phyloP scores from a whole-genome alignment of 2,113 vertebrate genomes.

The Protobothrops mucrosquamatus region DNA sequence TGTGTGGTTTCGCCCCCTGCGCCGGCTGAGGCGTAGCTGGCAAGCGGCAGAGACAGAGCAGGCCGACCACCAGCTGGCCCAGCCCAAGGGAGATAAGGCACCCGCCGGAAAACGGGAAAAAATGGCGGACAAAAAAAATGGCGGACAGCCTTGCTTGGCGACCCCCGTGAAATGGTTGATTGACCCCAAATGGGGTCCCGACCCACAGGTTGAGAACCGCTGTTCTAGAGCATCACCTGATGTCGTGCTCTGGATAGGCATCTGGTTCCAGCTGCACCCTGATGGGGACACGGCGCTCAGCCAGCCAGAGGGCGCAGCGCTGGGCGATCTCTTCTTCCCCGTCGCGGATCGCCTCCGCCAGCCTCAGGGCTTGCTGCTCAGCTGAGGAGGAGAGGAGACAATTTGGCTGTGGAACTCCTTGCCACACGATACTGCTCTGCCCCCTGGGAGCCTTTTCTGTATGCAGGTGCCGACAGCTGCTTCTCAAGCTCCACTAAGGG shows the following conservation, averaged over 20 bases:
- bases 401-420: not conserved
- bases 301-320: conserved; percentile 65
- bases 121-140: no score
- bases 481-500: not conserved
- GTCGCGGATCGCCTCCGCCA: conserved; percentile 73
- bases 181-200: no score
- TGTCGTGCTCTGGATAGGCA: conserved; percentile 61
- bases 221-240: conserved; percentile 58
- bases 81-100: no score
- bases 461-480: not conserved
- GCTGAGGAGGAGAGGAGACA: conserved; percentile 57
- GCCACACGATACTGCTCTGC: no score
- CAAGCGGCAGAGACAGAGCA: no score
- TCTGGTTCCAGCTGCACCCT: conserved; percentile 64
- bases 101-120: no score
- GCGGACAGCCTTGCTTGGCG: no score
- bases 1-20: no score
- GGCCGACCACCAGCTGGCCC: no score
- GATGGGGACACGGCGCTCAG: conserved; percentile 66
- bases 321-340: conserved; percentile 71
- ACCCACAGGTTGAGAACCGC: no score
- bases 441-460: not conserved
- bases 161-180: no score
- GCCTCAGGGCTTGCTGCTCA: conserved; percentile 69
- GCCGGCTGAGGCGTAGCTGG: no score